Percentiles rank a stretch among this genome's conserved stretches.
Evolutionary conservation across 2,888 invertebrate genomes (phyloP).

Genomic region (Drosophila acutilabella): DNA sequence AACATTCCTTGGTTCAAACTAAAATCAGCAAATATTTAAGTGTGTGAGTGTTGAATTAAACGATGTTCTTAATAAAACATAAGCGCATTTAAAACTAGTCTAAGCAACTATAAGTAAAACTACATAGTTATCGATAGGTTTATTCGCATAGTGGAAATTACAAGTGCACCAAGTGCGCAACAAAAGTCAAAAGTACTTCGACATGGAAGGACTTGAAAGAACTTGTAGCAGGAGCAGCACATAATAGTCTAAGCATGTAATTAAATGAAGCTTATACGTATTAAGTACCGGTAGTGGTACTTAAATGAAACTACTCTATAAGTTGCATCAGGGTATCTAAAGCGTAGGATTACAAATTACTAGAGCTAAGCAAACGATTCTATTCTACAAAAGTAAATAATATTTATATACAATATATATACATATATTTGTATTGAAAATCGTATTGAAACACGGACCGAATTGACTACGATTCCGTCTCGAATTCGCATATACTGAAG

Average conservation of each 20-base stretch:
- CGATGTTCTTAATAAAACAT: slow-evolving; percentile 50
- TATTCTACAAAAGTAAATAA: slow-evolving; percentile 2
- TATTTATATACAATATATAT: slow-evolving; percentile 21
- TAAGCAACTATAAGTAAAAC: slow-evolving; percentile 20
- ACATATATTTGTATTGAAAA: slow-evolving; percentile 38
- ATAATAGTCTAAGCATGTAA: slow-evolving; percentile 12
- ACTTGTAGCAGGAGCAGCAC: slow-evolving; percentile 3
- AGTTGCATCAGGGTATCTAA: slow-evolving; percentile 72
- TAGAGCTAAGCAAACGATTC: slow-evolving; percentile 50
- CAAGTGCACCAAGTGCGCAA: slow-evolving; percentile 39
- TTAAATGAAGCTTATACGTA: slow-evolving; percentile 31
- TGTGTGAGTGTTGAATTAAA: slow-evolving; percentile 4
- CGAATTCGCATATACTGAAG: slow-evolving; percentile 41
- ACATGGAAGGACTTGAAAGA: neutral
- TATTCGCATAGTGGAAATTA: slow-evolving; percentile 9
- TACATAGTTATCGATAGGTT: slow-evolving; percentile 9
- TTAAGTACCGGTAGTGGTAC: slow-evolving; percentile 19
- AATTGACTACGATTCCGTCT: slow-evolving; percentile 53
- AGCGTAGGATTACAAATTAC: slow-evolving; percentile 63
- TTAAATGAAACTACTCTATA: slow-evolving; percentile 35
- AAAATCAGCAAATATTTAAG: neutral
- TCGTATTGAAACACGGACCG: slow-evolving; percentile 64
- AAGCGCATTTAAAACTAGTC: slow-evolving; percentile 68
- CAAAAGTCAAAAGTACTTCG: slow-evolving; percentile 19
- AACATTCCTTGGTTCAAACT: slow-evolving; percentile 39